phyloP scores from a whole-genome alignment of 2,888 invertebrate genomes.

The Ptychoptera albimana region DNA sequence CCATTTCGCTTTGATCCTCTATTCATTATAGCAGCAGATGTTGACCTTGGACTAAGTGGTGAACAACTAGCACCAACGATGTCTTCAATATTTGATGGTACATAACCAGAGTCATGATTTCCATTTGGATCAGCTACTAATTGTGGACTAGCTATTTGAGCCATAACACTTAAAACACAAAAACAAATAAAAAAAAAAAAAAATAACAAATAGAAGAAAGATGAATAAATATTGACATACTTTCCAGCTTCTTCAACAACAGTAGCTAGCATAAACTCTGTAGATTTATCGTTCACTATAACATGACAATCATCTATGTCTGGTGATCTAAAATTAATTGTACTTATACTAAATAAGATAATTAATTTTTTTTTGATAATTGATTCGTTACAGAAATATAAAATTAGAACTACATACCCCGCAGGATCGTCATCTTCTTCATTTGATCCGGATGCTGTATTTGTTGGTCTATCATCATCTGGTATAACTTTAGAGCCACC shows the following conservation, averaged over 20 bases:
- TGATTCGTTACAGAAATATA: too few relatives aligned
- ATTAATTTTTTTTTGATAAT: not conserved
- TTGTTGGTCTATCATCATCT: slow-evolving; percentile 69
- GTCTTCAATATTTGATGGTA: slow-evolving; percentile 43
- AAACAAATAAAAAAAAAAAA: slow-evolving; percentile 9
- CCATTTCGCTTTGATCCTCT: slow-evolving; percentile 24
- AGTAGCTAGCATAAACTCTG: slow-evolving; percentile 79
- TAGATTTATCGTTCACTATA: slow-evolving; percentile 79
- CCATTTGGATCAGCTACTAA: slow-evolving; percentile 56
- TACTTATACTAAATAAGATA: slow-evolving; percentile 4
- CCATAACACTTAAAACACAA: slow-evolving; percentile 33
- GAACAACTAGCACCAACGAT: slow-evolving; percentile 42
- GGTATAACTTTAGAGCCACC: slow-evolving; percentile 39
- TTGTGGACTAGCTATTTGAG: slow-evolving; percentile 36
- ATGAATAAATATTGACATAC: too few relatives aligned
- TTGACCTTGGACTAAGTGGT: slow-evolving; percentile 36
- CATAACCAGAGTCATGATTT: slow-evolving; percentile 74
- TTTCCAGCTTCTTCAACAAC: slow-evolving; percentile 66
- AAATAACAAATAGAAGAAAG: too few relatives aligned
- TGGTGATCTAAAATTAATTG: slow-evolving; percentile 30
- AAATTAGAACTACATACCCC: slow-evolving; percentile 17
- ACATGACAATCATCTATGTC: slow-evolving; percentile 63
- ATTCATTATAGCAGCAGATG: slow-evolving; percentile 20
- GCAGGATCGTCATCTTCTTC: slow-evolving; percentile 63
- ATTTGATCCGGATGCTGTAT: slow-evolving; percentile 80